These are phyloP conservation scores for Reticulitermes lucifugus DNA, from an alignment of 2,888 invertebrate genomes.

Conservation along the genomic window DNA sequence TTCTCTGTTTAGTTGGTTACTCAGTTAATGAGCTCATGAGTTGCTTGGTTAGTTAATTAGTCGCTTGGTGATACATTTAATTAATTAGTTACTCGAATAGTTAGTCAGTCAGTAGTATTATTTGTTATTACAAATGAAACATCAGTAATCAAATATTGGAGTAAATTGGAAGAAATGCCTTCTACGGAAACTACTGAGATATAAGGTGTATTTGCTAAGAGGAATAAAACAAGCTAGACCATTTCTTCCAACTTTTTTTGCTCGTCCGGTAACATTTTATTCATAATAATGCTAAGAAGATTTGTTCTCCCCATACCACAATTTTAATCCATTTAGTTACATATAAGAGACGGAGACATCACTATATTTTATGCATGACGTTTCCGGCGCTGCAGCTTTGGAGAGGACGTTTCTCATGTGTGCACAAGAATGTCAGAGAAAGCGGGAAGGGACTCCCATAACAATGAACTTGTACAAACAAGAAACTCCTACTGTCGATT, in stretches of 20 bases:
- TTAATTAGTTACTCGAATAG: too few species aligned
- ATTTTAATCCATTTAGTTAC: slow-evolving; percentile 23
- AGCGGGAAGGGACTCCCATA: slow-evolving; percentile 22
- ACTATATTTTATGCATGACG: slow-evolving; percentile 37
- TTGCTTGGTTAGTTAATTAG: too few species aligned
- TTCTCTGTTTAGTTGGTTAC: too few species aligned
- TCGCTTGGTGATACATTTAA: too few species aligned
- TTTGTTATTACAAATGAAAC: too few species aligned
- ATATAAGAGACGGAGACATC: slow-evolving; percentile 18
- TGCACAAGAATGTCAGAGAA: slow-evolving; percentile 30
- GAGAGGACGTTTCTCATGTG: slow-evolving; percentile 15
- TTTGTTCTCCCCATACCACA: not conserved
- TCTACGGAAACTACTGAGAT: too few species aligned
- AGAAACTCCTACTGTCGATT: not conserved
- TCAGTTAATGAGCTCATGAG: too few species aligned
- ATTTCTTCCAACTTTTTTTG: not conserved
- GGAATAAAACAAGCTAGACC: not conserved
- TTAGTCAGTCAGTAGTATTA: too few species aligned
- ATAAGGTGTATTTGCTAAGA: not conserved
- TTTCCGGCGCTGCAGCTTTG: slow-evolving; percentile 12
- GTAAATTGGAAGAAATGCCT: too few species aligned
- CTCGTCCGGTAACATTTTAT: slow-evolving; percentile 18
- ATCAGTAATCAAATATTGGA: too few species aligned
- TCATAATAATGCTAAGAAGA: slow-evolving; percentile 31
- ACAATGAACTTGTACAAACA: slow-evolving; percentile 38